Percentiles rank a stretch among this genome's conserved stretches.
Conservation (phyloP, 2,113 vertebrate species). For the Actinemys pallida region DNA sequence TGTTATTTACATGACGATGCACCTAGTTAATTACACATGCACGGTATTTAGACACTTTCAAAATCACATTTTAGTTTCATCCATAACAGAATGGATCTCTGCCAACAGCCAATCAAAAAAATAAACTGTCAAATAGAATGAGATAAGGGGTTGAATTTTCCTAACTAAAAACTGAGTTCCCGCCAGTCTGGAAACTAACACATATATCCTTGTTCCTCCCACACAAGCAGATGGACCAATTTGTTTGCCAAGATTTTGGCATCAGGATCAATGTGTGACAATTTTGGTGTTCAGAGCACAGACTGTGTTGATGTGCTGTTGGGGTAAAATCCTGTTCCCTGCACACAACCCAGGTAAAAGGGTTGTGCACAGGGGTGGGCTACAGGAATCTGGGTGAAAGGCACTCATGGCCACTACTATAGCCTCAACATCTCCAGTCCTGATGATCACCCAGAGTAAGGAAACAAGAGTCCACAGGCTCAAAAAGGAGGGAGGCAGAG, state of each 20-base stretch:
- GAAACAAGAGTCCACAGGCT: neutral
- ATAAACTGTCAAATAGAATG: neutral
- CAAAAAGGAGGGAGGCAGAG: neutral
- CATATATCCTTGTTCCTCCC: constrained; percentile 23
- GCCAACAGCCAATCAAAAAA: neutral
- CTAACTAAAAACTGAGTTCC: constrained; percentile 9
- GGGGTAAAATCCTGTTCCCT: neutral
- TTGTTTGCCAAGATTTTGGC: constrained; percentile 53
- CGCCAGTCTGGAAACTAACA: neutral
- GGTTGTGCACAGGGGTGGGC: neutral
- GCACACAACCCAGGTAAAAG: neutral
- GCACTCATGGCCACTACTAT: neutral
- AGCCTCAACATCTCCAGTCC: neutral
- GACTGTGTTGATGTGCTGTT: neutral
- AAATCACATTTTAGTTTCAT: neutral
- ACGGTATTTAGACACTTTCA: neutral
- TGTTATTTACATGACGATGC: neutral
- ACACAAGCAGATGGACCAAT: neutral
- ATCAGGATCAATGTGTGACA: neutral
- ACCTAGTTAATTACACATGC: neutral
- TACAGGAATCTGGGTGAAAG: neutral
- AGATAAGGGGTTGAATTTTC: neutral
- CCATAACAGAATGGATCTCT: neutral
- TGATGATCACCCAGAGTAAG: neutral
- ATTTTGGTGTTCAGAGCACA: constrained; percentile 20